A percentile compares a stretch with the other conserved stretches of the same genome.
These are phyloP conservation scores for Pristis pectinata DNA, from an alignment of 2,797 vertebrate species.

Conservation along the genomic window DNA sequence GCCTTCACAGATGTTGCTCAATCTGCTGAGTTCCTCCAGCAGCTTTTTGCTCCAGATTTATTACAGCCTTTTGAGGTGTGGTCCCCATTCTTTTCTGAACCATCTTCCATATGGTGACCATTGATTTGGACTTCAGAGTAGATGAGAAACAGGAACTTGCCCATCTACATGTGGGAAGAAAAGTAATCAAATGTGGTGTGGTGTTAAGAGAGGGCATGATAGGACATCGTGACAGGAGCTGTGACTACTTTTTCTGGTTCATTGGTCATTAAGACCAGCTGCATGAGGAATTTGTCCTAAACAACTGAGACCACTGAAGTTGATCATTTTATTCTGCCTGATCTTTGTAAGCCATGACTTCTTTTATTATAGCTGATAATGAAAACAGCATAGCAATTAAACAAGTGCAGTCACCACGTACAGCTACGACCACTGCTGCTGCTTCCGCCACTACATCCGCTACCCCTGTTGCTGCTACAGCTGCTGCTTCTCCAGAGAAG, in stretches of 20 bases:
- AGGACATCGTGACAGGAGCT: not conserved
- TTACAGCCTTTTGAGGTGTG: not conserved
- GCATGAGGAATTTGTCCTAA: not conserved
- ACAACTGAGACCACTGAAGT: not conserved
- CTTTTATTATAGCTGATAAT: constrained; percentile 75
- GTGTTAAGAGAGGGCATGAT: not conserved
- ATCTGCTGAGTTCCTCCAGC: too few relatives aligned
- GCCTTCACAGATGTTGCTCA: too few relatives aligned
- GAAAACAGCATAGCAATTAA: constrained; percentile 87
- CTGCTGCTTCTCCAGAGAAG: constrained; percentile 26
- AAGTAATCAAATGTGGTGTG: not conserved
- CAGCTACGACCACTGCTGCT: constrained; percentile 62
- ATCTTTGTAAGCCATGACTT: not conserved
- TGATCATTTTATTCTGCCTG: constrained; percentile 41
- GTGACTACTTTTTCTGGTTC: not conserved
- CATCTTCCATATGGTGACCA: not conserved
- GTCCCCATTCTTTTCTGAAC: not conserved
- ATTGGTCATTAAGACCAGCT: too few relatives aligned
- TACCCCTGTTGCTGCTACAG: constrained; percentile 53
- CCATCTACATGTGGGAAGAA: not conserved
- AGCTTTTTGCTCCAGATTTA: not conserved
- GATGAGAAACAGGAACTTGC: not conserved
- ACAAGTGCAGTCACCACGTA: constrained; percentile 76
- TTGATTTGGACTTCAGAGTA: not conserved
- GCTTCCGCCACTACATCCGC: constrained; percentile 50